phyloP scores from a whole-genome alignment of 2,113 vertebrate genomes.

The Caranx ignobilis region DNA sequence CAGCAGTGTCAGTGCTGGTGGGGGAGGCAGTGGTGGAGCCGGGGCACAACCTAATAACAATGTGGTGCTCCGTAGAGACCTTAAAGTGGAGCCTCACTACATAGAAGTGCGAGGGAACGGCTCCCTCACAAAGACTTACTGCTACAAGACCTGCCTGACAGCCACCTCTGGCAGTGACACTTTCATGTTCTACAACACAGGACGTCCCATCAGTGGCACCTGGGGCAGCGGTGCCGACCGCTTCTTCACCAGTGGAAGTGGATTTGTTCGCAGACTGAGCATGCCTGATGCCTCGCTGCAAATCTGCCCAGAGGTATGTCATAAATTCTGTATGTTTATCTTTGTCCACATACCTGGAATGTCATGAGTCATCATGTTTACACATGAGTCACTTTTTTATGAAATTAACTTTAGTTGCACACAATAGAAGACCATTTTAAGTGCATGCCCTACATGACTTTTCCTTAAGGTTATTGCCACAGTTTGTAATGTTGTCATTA shows the following conservation, averaged over 20 bases:
- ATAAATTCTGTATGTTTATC: constrained; percentile 37
- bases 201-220: constrained; percentile 91
- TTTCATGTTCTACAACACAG: constrained; percentile 99
- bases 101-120: constrained; percentile 97
- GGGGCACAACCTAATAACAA: constrained; percentile 92
- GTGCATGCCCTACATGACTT: background rate
- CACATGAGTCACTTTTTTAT: constrained; percentile 1
- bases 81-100: constrained; percentile 96
- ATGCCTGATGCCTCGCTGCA: constrained; percentile 88
- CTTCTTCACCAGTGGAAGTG: constrained; percentile 93
- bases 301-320: constrained; percentile 82
- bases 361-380: constrained; percentile 23
- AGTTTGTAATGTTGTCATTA: background rate
- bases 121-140: constrained; percentile 97
- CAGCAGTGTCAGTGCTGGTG: constrained; percentile 73
- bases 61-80: constrained; percentile 91
- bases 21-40: constrained; percentile 51
- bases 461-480: background rate
- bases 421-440: background rate
- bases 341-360: constrained; percentile 1
- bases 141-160: constrained; percentile 97
- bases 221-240: constrained; percentile 89
- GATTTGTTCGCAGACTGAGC: constrained; percentile 92
- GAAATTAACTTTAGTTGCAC: background rate
- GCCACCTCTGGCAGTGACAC: constrained; percentile 96